A percentile compares a stretch with the other conserved stretches of the same genome.
phyloP scores from a whole-genome alignment of 1,140 invertebrate species.

The Bombus superbus region DNA sequence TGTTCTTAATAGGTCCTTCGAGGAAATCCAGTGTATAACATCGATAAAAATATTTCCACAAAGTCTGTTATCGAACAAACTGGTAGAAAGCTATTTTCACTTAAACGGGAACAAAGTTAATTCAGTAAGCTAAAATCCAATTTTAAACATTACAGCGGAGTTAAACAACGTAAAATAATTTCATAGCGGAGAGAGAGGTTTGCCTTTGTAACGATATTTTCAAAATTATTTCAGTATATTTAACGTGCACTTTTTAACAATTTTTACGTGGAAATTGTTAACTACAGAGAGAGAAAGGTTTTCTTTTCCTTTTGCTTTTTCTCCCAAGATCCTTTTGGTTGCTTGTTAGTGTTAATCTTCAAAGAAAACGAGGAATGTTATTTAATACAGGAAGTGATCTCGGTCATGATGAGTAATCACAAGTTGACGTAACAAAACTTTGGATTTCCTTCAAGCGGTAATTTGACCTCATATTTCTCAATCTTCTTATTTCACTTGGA shows the following conservation, averaged over 20 bases:
- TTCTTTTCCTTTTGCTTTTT: too few species aligned
- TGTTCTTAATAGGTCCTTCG: not conserved
- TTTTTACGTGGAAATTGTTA: not conserved
- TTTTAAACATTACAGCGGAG: not conserved
- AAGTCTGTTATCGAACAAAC: not conserved
- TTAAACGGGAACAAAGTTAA: not conserved
- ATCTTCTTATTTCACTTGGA: slow-evolving; percentile 41
- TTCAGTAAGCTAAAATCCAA: not conserved
- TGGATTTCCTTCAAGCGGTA: not conserved
- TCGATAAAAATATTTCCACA: not conserved
- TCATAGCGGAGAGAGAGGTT: not conserved
- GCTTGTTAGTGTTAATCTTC: not conserved
- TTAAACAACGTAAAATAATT: not conserved
- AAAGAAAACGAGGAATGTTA: not conserved
- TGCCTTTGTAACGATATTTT: not conserved
- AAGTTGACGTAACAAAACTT: slow-evolving; percentile 24
- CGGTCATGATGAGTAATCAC: slow-evolving; percentile 16
- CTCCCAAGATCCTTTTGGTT: too few species aligned
- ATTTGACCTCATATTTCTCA: slow-evolving; percentile 46
- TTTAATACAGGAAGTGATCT: not conserved
- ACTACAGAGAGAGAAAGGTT: too few species aligned
- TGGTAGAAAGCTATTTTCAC: not conserved
- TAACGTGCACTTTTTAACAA: not conserved
- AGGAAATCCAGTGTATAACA: not conserved
- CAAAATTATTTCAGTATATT: not conserved